A percentile compares a stretch with the other conserved stretches of the same genome.
Conservation (phyloP, 2,113 vertebrate genomes). For the Takifugu bimaculatus region DNA sequence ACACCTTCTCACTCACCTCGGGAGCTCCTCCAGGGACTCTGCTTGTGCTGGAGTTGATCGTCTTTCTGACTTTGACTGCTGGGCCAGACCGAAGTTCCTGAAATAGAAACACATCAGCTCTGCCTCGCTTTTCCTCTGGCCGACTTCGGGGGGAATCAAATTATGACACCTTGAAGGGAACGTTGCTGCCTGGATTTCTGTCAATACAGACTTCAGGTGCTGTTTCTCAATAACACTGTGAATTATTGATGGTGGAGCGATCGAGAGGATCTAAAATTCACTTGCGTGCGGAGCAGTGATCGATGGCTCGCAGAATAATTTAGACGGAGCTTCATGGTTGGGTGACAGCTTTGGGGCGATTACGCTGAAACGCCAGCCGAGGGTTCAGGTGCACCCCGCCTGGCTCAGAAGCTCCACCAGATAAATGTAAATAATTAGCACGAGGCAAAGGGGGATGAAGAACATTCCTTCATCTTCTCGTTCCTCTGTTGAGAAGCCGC, state of each 20-base stretch:
- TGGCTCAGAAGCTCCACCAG: not conserved
- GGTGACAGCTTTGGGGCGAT: no score
- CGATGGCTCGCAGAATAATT: no score
- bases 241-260: constrained; percentile 68
- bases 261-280: constrained; percentile 55
- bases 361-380: no score
- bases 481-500: constrained; percentile 33
- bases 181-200: constrained; percentile 61
- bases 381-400: no score
- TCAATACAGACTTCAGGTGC: constrained; percentile 72
- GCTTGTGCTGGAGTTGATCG: no score
- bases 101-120: no score
- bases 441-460: constrained; percentile 19
- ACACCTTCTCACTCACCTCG: no score
- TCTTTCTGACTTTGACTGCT: no score
- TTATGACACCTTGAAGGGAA: constrained; percentile 70
- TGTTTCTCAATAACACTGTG: constrained; percentile 72
- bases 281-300: constrained; percentile 41
- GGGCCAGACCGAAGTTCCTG: no score
- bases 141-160: constrained; percentile 58
- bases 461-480: constrained; percentile 29
- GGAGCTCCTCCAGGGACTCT: no score
- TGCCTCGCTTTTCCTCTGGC: not conserved
- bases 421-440: constrained; percentile 57
- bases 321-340: no score